phyloP scores from a whole-genome alignment of 2,888 invertebrate genomes.

The Drosophila prolongata region DNA sequence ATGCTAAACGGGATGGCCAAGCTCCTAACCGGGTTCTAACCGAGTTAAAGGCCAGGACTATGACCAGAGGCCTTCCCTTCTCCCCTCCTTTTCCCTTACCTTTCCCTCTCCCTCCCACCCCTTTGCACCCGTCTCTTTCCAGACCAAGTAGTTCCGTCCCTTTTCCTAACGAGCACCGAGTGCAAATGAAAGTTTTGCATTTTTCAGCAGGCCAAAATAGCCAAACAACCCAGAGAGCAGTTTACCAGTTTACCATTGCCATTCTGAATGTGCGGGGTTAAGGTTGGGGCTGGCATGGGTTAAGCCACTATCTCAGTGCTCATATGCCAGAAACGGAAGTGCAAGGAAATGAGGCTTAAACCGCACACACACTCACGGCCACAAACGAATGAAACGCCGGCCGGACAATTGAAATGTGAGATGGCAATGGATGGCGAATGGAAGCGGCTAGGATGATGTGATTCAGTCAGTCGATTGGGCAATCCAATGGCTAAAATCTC shows the following conservation, averaged over 20 bases:
- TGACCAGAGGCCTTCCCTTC: conserved; percentile 3
- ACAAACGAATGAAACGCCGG: conserved; percentile 33
- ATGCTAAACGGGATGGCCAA: conserved; percentile 58
- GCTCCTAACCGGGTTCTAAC: conserved; percentile 54
- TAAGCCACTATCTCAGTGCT: conserved; percentile 48
- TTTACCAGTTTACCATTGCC: conserved; percentile 62
- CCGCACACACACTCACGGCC: conserved; percentile 58
- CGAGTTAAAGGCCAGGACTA: conserved; percentile 65
- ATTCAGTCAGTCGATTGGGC: conserved; percentile 10
- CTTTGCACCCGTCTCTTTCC: not conserved
- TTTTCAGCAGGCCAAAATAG: conserved; percentile 62
- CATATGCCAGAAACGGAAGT: conserved; percentile 67
- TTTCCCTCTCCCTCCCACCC: not conserved
- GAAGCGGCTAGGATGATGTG: conserved; percentile 9
- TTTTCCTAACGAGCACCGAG: conserved; percentile 58
- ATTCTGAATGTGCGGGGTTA: conserved; percentile 44
- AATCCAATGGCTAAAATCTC: not conserved
- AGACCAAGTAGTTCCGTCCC: not conserved
- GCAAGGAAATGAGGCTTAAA: conserved; percentile 76
- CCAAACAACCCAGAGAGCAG: conserved; percentile 55
- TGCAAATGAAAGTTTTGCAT: conserved; percentile 75
- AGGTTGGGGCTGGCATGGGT: conserved; percentile 15
- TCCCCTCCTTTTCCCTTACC: not conserved
- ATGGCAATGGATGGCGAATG: conserved; percentile 15
- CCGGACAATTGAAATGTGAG: conserved; percentile 72